phyloP scores from a whole-genome alignment of 2,113 vertebrate species.

The Xiphophorus maculatus region DNA sequence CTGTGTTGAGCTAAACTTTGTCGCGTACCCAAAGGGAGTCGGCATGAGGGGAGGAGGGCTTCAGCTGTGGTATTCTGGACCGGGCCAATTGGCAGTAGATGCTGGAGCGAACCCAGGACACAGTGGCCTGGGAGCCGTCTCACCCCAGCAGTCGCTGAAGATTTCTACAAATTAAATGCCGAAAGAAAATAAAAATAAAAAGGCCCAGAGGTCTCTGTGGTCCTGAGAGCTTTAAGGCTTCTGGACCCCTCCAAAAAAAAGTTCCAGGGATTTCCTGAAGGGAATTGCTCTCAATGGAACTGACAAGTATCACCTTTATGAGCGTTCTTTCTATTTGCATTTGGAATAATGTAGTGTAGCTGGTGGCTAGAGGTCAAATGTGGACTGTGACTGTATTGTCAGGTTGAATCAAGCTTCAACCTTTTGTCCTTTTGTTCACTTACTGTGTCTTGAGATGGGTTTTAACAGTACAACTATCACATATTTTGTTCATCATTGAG shows the following conservation, averaged over 20 bases:
- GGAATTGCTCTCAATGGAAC: background rate
- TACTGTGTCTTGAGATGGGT: background rate
- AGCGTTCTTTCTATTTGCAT: background rate
- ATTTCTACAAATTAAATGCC: constrained; percentile 2
- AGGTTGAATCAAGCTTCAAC: background rate
- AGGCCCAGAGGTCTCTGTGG: background rate
- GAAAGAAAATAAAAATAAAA: no score
- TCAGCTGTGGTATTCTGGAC: constrained; percentile 27
- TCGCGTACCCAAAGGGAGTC: background rate
- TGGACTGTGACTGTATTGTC: constrained; percentile 12
- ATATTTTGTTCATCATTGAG: background rate
- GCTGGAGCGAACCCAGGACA: constrained; percentile 28
- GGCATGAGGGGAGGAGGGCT: background rate
- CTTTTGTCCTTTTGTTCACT: background rate
- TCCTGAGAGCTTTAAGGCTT: background rate
- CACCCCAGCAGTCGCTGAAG: background rate
- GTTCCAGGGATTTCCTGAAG: background rate
- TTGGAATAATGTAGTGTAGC: background rate
- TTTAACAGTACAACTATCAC: background rate
- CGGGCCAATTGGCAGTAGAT: constrained; percentile 33
- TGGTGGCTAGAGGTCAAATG: background rate
- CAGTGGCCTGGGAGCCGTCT: constrained; percentile 14
- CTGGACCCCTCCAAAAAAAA: background rate
- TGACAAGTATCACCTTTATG: background rate
- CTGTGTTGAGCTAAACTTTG: constrained; percentile 1